Conservation (phyloP, 2,888 invertebrate species). For the Minunthozetes semirufus region DNA sequence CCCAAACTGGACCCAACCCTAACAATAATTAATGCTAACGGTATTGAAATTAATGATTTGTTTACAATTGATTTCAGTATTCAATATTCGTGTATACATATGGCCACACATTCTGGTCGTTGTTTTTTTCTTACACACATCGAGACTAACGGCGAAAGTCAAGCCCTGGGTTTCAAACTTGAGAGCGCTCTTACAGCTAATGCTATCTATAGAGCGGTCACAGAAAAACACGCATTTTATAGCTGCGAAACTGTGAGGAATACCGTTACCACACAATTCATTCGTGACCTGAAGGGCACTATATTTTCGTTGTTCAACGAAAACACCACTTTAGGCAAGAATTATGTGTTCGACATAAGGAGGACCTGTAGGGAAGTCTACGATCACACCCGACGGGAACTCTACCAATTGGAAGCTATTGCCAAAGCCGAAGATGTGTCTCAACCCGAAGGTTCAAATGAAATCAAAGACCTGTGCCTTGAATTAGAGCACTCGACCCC, state of each 20-base stretch:
- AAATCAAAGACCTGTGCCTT: neutral
- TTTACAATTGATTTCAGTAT: constrained; percentile 44
- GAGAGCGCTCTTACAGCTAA: constrained; percentile 73
- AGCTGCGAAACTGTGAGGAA: constrained; percentile 83
- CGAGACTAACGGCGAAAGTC: constrained; percentile 47
- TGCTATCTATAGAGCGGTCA: constrained; percentile 74
- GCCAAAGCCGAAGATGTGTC: neutral
- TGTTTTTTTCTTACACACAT: constrained; percentile 46
- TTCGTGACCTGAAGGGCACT: constrained; percentile 79
- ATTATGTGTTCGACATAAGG: constrained; percentile 82
- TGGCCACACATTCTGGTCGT: constrained; percentile 47
- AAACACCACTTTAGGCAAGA: constrained; percentile 73
- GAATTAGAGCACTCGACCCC: neutral
- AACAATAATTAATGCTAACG: neutral
- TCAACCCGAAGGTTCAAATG: neutral
- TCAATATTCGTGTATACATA: constrained; percentile 46
- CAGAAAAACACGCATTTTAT: constrained; percentile 86
- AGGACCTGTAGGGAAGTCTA: constrained; percentile 82
- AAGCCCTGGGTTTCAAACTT: constrained; percentile 68
- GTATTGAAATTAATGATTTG: neutral
- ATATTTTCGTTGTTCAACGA: constrained; percentile 86
- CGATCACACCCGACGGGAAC: constrained; percentile 71
- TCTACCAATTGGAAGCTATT: constrained; percentile 55
- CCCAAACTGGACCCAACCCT: too few species aligned
- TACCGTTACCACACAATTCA: constrained; percentile 80